Evolutionary conservation across 2,797 vertebrate genomes (phyloP).

Genomic region (Diplodus sargus): DNA sequence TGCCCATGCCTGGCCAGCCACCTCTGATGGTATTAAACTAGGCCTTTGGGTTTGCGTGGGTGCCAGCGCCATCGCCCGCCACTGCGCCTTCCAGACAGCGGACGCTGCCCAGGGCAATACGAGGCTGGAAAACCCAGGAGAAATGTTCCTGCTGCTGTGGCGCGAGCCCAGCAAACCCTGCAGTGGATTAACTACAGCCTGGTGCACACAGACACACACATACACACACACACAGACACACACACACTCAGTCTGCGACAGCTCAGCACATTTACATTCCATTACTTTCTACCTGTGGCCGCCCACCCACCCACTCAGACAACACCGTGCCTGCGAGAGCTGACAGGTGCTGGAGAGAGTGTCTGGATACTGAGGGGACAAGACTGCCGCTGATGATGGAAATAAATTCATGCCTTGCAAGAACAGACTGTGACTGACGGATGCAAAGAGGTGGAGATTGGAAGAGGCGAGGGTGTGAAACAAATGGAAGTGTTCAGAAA

Average conservation of each 20-base stretch:
- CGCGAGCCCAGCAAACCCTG: slow-evolving; percentile 51
- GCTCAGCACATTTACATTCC: slow-evolving; percentile 70
- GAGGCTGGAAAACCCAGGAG: slow-evolving; percentile 48
- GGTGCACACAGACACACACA: slow-evolving; percentile 16
- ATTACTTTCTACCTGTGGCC: slow-evolving; percentile 63
- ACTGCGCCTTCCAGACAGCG: slow-evolving; percentile 51
- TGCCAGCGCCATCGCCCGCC: slow-evolving; percentile 46
- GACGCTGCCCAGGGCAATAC: slow-evolving; percentile 47
- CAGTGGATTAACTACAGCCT: slow-evolving; percentile 66
- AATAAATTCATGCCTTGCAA: slow-evolving; percentile 42
- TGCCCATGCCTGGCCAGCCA: slow-evolving; percentile 48
- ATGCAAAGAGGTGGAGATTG: slow-evolving; percentile 37
- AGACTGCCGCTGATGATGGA: slow-evolving; percentile 62
- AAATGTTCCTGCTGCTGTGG: slow-evolving; percentile 55
- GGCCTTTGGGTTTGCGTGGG: slow-evolving; percentile 41
- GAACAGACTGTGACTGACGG: slow-evolving; percentile 57
- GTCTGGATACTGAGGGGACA: slow-evolving; percentile 52
- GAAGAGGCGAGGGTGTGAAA: slow-evolving; percentile 10
- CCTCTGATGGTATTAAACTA: slow-evolving; percentile 76
- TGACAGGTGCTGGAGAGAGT: slow-evolving; percentile 65
- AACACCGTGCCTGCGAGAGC: slow-evolving; percentile 13
- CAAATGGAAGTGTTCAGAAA: slow-evolving; percentile 21
- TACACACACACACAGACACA: slow-evolving; percentile 17
- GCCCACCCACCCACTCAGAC: slow-evolving; percentile 35
- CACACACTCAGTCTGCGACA: slow-evolving; percentile 37